phyloP scores from a whole-genome alignment of 2,888 invertebrate species.

The Coleophora deauratella region DNA sequence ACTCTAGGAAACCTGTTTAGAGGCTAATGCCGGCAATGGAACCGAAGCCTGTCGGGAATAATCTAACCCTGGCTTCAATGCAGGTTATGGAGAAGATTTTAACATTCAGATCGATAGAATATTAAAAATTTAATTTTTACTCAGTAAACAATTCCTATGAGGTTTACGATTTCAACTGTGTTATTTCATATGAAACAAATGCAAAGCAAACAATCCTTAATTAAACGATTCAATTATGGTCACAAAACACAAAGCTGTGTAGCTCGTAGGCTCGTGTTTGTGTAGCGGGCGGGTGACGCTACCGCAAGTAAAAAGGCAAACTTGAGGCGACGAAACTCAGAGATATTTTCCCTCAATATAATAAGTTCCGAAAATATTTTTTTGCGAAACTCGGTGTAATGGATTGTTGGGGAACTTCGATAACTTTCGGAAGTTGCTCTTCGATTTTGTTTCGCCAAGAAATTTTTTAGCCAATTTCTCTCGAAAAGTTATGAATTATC shows the following conservation, averaged over 20 bases:
- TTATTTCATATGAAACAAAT: too few relatives aligned
- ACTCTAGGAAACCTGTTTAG: conserved; percentile 33
- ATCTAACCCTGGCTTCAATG: too few relatives aligned
- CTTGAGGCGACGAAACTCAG: conserved; percentile 49
- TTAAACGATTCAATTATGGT: neutral
- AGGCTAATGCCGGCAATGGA: conserved; percentile 13
- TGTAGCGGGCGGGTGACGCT: neutral
- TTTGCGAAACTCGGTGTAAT: conserved; percentile 71
- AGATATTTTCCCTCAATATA: conserved; percentile 71
- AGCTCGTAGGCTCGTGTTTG: conserved; percentile 3
- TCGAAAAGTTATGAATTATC: conserved; percentile 61
- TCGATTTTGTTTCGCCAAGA: conserved; percentile 67
- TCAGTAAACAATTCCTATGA: too few relatives aligned
- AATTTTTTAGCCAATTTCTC: conserved; percentile 73
- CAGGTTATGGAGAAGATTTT: too few relatives aligned
- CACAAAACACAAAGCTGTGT: neutral
- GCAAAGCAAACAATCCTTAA: too few relatives aligned
- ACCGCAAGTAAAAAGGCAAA: conserved; percentile 17
- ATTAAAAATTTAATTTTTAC: too few relatives aligned
- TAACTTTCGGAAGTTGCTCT: conserved; percentile 72
- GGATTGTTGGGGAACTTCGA: conserved; percentile 70
- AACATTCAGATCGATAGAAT: too few relatives aligned
- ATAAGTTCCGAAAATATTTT: conserved; percentile 69
- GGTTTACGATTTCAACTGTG: too few relatives aligned
- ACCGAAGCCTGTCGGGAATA: too few relatives aligned